Evolutionary conservation across 2,888 invertebrate species (phyloP), one percentile per base, ranked within the genome.

Genomic region (Patella caerulea): DNA sequence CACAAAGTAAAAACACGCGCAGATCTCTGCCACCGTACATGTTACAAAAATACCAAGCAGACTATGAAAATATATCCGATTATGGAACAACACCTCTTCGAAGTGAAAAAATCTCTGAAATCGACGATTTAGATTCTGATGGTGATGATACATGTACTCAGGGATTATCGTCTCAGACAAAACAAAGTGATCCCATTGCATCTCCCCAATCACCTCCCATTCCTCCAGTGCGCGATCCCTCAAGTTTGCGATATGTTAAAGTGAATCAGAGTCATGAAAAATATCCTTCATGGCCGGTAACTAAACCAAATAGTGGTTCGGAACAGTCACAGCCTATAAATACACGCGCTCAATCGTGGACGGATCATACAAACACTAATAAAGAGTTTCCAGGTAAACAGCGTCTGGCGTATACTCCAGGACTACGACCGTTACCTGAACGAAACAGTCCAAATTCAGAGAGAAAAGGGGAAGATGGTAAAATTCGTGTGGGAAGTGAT

Each of bases 281-380:
- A 89, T 95, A 94, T 89, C 95, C 95, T 2, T 95, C 95, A 80
- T 95, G 95, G 95, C 95, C 95, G 19, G 94, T 94, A 83, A 94
- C 94, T 65, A 93, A 94, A 54, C 93, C 94, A 77, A 89, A 82
- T 79, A 78, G 82, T 12, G 78, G 79, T 17, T 78, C 79, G 0
- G 82, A 83, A 34, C 83, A 78, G 24, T 76, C 82, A 9, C 83
- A 83, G 73, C 82, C 86, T 77, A 94, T 94, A 79, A 94, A 94
- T 73, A 93, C 94, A 85, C 93, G 94, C 82, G 94, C 94, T 86
- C 94, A 94, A 90, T 94, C 94, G 79, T 95, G 94, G 95, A 94
- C 94, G 77, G 95, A 94, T 88, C 94, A 94, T 89, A 94, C 94
- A 81, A 94, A 94, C 91, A 94, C 95, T 88, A 94, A 94, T 82